Percentiles rank a stretch among this genome's conserved stretches.
phyloP scores from a whole-genome alignment of 2,888 invertebrate species.

The Eupithecia subumbrata region DNA sequence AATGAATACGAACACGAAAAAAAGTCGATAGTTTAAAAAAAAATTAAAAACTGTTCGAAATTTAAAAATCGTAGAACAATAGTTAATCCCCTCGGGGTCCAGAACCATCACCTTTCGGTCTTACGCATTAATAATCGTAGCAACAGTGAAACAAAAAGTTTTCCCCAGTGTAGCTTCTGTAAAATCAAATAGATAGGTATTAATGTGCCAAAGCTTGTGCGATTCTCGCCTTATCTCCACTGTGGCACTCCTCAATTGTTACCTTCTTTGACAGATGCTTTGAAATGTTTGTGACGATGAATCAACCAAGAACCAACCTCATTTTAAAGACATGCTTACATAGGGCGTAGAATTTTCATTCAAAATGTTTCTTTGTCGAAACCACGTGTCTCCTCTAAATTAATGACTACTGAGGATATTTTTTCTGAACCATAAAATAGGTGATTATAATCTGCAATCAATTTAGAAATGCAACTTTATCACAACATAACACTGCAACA shows the following conservation, averaged over 20 bases:
- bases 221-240: conserved; percentile 71
- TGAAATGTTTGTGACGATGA: conserved; percentile 51
- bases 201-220: conserved; percentile 59
- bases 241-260: conserved; percentile 72
- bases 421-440: neutral
- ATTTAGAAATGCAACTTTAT: neutral
- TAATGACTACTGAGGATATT: neutral
- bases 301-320: conserved; percentile 37
- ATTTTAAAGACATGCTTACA: conserved; percentile 16
- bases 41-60: no score
- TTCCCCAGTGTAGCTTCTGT: conserved; percentile 7
- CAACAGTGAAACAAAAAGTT: no score
- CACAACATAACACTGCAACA: neutral
- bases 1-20: no score
- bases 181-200: conserved; percentile 49
- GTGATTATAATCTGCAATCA: neutral
- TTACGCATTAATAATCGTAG: no score
- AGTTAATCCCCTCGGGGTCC: no score
- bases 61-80: no score
- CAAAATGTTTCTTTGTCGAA: neutral
- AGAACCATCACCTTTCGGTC: no score
- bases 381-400: neutral
- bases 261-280: conserved; percentile 49
- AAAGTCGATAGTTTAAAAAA: no score
- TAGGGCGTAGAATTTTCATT: neutral